Percentiles rank a stretch among this genome's conserved stretches.
Evolutionary conservation across 2,888 invertebrate species (phyloP).

Genomic region (Stramonita haemastoma): DNA sequence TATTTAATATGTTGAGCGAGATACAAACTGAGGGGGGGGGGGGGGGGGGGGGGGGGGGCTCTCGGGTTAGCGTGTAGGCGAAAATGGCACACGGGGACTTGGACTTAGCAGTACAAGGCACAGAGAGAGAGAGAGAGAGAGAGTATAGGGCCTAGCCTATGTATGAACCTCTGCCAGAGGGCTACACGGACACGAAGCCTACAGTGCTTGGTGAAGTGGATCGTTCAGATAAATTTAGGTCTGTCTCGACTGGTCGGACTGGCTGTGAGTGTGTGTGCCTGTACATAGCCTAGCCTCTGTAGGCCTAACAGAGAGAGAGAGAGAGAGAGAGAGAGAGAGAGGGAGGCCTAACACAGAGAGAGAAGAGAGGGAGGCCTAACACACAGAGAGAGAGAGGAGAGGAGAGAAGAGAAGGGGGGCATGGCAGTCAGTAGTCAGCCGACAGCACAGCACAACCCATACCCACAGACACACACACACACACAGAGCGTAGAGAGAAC

Average conservation of each 20-base stretch:
- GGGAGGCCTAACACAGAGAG: not conserved
- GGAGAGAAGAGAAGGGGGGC: not conserved
- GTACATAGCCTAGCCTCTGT: not conserved
- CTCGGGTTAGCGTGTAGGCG: not conserved
- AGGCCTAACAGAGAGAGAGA: not conserved
- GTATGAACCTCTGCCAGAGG: not conserved
- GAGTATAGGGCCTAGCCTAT: not conserved
- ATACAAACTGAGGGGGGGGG: not conserved
- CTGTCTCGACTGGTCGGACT: constrained; percentile 35
- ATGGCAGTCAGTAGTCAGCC: constrained; percentile 2
- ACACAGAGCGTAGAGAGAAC: not conserved
- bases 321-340: not conserved
- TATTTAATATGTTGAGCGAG: no score
- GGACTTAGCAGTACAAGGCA: not conserved
- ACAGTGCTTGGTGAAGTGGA: constrained; percentile 29
- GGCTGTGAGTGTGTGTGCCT: constrained; percentile 12
- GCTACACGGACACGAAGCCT: no score
- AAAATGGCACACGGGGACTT: no score
- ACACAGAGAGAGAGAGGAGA: not conserved
- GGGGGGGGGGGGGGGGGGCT: not conserved
- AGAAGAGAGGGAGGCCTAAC: no score
- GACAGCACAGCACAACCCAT: not conserved
- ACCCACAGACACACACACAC: not conserved
- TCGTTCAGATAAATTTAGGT: constrained; percentile 43
- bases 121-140: not conserved